Percentiles rank a stretch among this genome's conserved stretches.
phyloP scores from a whole-genome alignment of 1,140 invertebrate species.

The Megalopta genalis region DNA sequence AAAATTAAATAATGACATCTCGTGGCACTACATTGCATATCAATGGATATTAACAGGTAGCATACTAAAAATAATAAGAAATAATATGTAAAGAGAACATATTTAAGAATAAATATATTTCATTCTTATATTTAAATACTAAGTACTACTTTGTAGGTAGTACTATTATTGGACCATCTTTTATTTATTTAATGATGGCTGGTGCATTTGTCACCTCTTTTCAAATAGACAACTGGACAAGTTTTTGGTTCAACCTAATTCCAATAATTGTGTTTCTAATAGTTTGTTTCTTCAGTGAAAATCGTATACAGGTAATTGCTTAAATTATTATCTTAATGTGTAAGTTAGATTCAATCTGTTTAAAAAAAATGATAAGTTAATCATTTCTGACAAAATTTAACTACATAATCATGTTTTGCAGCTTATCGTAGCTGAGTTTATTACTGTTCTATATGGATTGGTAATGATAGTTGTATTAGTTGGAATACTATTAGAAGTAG shows the following conservation, averaged over 20 bases:
- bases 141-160: slow-evolving; percentile 82
- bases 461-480: slow-evolving; percentile 96
- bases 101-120: not conserved
- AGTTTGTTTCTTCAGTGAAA: slow-evolving; percentile 87
- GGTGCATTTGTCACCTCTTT: slow-evolving; percentile 93
- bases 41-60: slow-evolving; percentile 84
- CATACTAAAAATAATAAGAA: not conserved
- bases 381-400: not conserved
- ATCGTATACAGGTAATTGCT: slow-evolving; percentile 84
- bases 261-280: slow-evolving; percentile 88
- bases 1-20: slow-evolving; percentile 92
- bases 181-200: slow-evolving; percentile 94
- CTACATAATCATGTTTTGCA: slow-evolving; percentile 70
- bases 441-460: slow-evolving; percentile 90
- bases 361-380: not conserved
- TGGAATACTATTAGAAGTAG: slow-evolving; percentile 90
- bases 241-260: slow-evolving; percentile 89
- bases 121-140: slow-evolving; percentile 50
- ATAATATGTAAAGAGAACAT: not conserved
- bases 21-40: slow-evolving; percentile 90
- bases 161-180: slow-evolving; percentile 90
- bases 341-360: not conserved
- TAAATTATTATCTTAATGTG: not conserved
- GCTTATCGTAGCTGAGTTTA: slow-evolving; percentile 87
- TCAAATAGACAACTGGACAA: slow-evolving; percentile 87